phyloP scores from a whole-genome alignment of 1,140 invertebrate genomes.

The Chelonus insularis region DNA sequence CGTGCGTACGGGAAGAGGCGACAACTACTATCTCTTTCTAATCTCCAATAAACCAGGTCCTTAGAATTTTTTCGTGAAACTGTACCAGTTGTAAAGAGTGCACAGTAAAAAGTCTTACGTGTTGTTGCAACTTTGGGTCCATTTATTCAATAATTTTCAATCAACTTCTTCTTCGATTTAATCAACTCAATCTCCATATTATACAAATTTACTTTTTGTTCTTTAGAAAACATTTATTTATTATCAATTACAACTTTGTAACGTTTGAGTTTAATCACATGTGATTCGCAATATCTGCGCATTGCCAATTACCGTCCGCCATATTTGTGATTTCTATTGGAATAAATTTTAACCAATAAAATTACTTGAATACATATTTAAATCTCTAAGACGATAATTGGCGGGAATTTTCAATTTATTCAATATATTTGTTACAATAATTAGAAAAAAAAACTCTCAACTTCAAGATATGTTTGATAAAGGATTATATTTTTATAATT shows the following conservation, averaged over 20 bases:
- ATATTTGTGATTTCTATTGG: conserved; percentile 29
- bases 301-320: conserved; percentile 21
- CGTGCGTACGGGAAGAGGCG: conserved; percentile 25
- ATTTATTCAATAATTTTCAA: not conserved
- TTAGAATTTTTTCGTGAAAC: conserved; percentile 34
- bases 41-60: conserved; percentile 35
- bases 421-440: too few relatives aligned
- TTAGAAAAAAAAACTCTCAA: too few relatives aligned
- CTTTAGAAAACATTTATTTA: too few relatives aligned
- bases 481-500: too few relatives aligned
- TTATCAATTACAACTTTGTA: too few relatives aligned
- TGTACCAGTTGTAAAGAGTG: conserved; percentile 31
- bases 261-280: too few relatives aligned
- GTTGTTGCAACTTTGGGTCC: not conserved
- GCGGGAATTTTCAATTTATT: too few relatives aligned
- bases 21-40: conserved; percentile 33
- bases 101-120: conserved; percentile 25
- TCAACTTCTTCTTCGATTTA: not conserved
- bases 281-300: conserved; percentile 25
- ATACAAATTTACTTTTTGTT: not conserved
- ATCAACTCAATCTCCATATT: not conserved
- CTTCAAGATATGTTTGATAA: too few relatives aligned
- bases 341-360: too few relatives aligned
- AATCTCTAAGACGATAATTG: too few relatives aligned
- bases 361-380: too few relatives aligned